phyloP scores from a whole-genome alignment of 2,888 invertebrate genomes.

The Chrysolina haemoptera region DNA sequence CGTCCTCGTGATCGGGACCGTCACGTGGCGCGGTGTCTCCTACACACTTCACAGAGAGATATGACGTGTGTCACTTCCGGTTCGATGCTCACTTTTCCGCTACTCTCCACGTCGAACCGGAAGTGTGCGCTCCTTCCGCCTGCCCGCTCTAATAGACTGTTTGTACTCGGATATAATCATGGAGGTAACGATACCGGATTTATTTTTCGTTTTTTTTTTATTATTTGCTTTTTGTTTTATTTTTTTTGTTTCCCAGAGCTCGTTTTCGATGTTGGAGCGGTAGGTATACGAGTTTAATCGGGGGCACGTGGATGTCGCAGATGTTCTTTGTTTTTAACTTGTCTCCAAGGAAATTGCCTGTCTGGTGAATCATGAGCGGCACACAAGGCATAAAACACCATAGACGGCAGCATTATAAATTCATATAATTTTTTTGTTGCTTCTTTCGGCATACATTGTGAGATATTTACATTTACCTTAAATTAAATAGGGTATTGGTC shows the following conservation, averaged over 20 bases:
- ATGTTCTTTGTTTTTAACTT: conserved; percentile 13
- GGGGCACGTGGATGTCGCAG: conserved; percentile 10
- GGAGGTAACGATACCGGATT: conserved; percentile 23
- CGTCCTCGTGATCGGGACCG: conserved; percentile 50
- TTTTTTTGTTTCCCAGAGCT: not conserved
- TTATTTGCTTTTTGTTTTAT: not conserved
- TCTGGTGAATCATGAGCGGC: not conserved
- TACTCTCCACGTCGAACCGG: conserved; percentile 49
- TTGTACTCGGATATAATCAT: conserved; percentile 24
- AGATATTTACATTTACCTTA: too few species aligned
- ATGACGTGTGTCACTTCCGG: conserved; percentile 61
- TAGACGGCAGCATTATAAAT: too few species aligned
- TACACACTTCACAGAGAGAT: conserved; percentile 42
- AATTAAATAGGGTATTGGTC: too few species aligned
- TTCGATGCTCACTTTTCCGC: conserved; percentile 53
- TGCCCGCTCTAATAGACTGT: conserved; percentile 47
- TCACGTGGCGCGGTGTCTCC: conserved; percentile 57
- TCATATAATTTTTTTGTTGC: too few species aligned
- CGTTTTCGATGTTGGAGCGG: not conserved
- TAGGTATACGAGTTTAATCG: not conserved
- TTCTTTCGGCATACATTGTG: too few species aligned
- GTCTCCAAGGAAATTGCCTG: conserved; percentile 6
- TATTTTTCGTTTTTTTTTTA: not conserved
- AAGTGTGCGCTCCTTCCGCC: conserved; percentile 50
- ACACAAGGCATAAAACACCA: not conserved